Base-by-base conservation (phyloP, 2,888 invertebrate species). In the Anarsia innoxiella region DNA sequence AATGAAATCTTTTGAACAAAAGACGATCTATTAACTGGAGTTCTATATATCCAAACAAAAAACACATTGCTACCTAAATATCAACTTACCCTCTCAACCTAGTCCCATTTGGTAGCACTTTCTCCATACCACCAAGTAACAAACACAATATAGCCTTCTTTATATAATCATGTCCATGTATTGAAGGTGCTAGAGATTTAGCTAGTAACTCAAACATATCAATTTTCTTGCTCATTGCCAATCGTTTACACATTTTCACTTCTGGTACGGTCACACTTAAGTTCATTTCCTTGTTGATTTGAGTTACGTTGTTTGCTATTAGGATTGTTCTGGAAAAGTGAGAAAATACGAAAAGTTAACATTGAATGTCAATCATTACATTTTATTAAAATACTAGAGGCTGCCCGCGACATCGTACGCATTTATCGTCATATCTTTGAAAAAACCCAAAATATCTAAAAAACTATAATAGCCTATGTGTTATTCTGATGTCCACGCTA, bases 111-210 rank as follows among this genome's bases (percentile, higher is more conserved):
- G 93, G 91, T 44, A 98, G 75, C 25, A 94, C 84, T 78, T 98
- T 99, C 79, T 99, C 99, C 48, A 93, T 93, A 0, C 99, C 99
- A 0, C 99, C 99, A 3, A 99, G 84, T 38, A 99, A 73, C 59
- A 98, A 87, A 64, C 98, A 98, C 14, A 99, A 84, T 43, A 99
- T 94, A 0, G 99, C 99, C 65, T 94, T 94, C 76, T 99, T 99
- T 4, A 99, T 96, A 62, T 91, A 97, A 15, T 95, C 93, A 59
- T 99, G 96, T 0, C 99, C 99, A 56, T 97, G 96, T 62, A 99
- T 99, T 0, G 99, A 97, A 0, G 99, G 99, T 0, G 99, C 99
- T 36, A 99, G 77, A 0, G 99, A 99, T 59, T 93, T 93, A 36
- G 95, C 89, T 19, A 99, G 84, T 41, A 96, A 72, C 37, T 97